Evolutionary conservation across 2,797 vertebrate genomes (phyloP).

Genomic region (Gorsachius magnificus): DNA sequence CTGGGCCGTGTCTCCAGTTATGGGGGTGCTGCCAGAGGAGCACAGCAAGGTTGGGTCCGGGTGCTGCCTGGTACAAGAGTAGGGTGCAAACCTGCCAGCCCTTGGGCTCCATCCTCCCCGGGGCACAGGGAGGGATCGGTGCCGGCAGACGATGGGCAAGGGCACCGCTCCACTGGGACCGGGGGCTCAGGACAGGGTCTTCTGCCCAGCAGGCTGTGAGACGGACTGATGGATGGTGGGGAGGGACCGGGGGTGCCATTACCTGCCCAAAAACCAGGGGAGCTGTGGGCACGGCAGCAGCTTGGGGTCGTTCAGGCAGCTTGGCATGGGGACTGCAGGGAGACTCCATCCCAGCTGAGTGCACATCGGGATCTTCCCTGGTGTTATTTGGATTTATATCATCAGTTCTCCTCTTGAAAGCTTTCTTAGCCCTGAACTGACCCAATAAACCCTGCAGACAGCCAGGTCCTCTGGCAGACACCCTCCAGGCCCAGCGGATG

Average conservation of each 20-base stretch:
- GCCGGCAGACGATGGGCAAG: accelerated
- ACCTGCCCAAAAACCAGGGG: not conserved
- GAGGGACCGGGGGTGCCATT: not conserved
- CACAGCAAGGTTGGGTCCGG: accelerated
- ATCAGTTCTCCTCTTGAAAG: not conserved
- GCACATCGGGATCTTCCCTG: accelerated
- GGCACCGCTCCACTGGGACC: not conserved
- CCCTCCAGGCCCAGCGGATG: conserved; percentile 18
- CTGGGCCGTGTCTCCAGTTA: not conserved
- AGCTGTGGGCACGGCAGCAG: not conserved
- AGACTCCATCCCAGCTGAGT: not conserved
- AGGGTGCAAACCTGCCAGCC: not conserved
- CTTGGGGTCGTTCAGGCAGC: not conserved
- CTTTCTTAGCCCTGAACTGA: not conserved
- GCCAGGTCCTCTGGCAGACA: conserved; percentile 9
- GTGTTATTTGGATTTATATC: not conserved
- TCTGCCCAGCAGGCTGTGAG: not conserved
- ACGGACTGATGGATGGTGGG: not conserved
- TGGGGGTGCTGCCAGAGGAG: not conserved
- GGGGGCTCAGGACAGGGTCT: not conserved
- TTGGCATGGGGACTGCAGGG: accelerated
- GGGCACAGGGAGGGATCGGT: not conserved
- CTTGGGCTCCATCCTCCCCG: not conserved
- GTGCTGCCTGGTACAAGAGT: not conserved
- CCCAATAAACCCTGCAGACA: not conserved